Evolutionary conservation across 2,888 invertebrate species (phyloP), one percentile per base, ranked within the genome.

Genomic region (Prionchulus punctatus): DNA sequence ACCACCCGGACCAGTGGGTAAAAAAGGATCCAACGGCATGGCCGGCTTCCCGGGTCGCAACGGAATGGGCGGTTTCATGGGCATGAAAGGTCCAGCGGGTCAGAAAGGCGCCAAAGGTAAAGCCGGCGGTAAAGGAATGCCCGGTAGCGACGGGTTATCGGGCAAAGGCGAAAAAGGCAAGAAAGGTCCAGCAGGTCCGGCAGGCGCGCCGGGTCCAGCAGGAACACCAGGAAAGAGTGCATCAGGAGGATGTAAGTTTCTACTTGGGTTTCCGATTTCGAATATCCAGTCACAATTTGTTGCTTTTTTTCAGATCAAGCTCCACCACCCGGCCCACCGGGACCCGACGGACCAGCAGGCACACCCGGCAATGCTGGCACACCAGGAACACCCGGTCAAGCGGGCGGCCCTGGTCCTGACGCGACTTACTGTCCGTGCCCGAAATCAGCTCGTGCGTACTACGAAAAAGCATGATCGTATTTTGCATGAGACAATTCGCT

Each of bases 341-440:
- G 50, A 15, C 50, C 50, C 30, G 50, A 49, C 21, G 50, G 50
- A 49, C 50, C 50, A 7, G 12, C 50, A 4, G 50, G 50, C 4
- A 12, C 50, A 12, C 4, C 27, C 28, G 50, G 50, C 12, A 26
- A 28, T 15, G 12, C 50, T 12, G 50, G 50, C 4, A 28, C 12
- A 4, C 12, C 4, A 15, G 50, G 50, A 4, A 26, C 27, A 49
- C 50, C 50, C 4, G 50, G 50, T 28, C 28, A 26, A 4, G 28
- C 28, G 12, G 50, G 50, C 27, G 50, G 15, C 7, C 50, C 50
- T 28, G 50, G 50, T 7, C 50, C 50, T 28, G 50, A 49, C 30
- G 50, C 28, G 4, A 30, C 28, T 7, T 49, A 49, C 28, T 49
- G 50, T 28, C 50, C 50, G 7, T 49, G 50, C 30, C 28, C 50